Conservation (phyloP, 2,888 invertebrate genomes). For the Prenolepis imparis region DNA sequence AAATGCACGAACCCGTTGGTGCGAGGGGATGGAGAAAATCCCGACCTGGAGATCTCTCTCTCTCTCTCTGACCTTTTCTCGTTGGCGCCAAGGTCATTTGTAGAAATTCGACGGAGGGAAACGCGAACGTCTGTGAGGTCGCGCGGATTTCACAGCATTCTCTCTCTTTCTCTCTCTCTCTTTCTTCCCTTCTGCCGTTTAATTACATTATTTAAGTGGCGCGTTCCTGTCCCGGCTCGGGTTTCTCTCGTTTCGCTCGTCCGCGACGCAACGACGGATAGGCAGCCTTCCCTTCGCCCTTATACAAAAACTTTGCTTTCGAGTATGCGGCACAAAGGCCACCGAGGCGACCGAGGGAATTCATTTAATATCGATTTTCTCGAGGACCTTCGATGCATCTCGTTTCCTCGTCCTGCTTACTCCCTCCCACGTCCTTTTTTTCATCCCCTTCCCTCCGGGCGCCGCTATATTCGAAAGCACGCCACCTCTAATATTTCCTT, state of each 20-base stretch:
- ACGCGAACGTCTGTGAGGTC: slow-evolving; percentile 19
- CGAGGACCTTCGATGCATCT: slow-evolving; percentile 54
- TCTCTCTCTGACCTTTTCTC: background rate
- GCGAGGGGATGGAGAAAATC: background rate
- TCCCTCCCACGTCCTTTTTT: too few species aligned
- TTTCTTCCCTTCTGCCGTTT: slow-evolving; percentile 27
- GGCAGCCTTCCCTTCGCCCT: background rate
- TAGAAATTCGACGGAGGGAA: background rate
- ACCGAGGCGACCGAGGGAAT: slow-evolving; percentile 53
- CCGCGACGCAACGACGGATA: slow-evolving; percentile 1
- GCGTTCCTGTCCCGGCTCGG: background rate
- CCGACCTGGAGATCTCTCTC: background rate
- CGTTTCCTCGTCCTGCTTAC: background rate
- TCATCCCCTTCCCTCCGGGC: too few species aligned
- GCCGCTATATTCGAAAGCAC: slow-evolving; percentile 23
- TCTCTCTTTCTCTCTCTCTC: background rate
- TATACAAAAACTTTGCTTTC: slow-evolving; percentile 54
- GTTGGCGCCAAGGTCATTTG: slow-evolving; percentile 36
- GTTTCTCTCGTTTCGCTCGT: slow-evolving; percentile 14
- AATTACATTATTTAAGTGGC: slow-evolving; percentile 56
- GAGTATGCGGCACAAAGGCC: slow-evolving; percentile 49
- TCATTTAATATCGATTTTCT: slow-evolving; percentile 61
- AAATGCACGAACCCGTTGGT: slow-evolving; percentile 19
- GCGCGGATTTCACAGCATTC: background rate
- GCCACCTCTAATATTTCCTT: slow-evolving; percentile 50